A percentile compares a stretch with the other conserved stretches of the same genome.
Conservation (phyloP, 2,888 invertebrate genomes). For the Chalcis sispes region DNA sequence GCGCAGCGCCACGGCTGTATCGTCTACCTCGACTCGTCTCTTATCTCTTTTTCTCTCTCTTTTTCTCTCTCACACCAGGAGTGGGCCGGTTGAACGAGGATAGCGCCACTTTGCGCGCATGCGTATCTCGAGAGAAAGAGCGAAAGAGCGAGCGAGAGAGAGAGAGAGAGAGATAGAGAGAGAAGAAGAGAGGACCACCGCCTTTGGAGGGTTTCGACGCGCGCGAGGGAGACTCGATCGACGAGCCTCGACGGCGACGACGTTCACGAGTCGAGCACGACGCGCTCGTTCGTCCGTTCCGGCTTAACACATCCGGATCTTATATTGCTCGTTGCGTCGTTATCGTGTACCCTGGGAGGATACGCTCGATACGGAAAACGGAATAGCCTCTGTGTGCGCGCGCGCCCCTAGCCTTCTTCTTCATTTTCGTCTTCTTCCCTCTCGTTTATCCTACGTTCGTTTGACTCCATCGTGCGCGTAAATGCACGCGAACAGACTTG, state of each 20-base stretch:
- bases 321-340: background rate
- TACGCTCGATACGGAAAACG: background rate
- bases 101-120: no score
- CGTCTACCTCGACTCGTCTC: no score
- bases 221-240: constrained; percentile 19
- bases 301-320: no score
- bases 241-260: no score
- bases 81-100: no score
- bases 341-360: background rate
- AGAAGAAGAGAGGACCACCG: constrained; percentile 48
- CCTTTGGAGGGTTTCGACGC: constrained; percentile 36
- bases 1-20: background rate
- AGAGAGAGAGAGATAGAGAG: constrained; percentile 5
- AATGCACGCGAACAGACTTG: background rate
- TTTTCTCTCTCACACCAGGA: no score
- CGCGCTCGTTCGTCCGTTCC: constrained; percentile 5
- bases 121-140: background rate
- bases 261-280: background rate
- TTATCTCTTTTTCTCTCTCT: no score
- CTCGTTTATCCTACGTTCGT: background rate
- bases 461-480: background rate
- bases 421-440: background rate
- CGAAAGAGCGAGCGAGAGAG: constrained; percentile 9
- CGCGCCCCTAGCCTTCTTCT: background rate
- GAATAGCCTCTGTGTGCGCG: background rate